Conservation (phyloP, 2,113 vertebrate genomes). For the Xiphophorus couchianus region DNA sequence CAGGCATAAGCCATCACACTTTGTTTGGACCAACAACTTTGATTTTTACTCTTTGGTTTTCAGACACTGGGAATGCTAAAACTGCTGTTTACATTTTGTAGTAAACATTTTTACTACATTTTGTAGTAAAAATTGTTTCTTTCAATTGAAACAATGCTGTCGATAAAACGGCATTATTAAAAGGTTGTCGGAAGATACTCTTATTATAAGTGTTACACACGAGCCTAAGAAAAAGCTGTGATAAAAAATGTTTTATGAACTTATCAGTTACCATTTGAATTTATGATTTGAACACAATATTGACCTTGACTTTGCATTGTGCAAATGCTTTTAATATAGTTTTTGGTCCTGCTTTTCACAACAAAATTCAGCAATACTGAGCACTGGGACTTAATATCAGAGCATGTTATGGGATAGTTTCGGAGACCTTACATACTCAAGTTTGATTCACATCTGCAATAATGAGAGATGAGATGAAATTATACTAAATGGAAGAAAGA, state of each 20-base stretch:
- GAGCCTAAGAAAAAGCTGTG: not conserved
- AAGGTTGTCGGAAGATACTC: not conserved
- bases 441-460: not conserved
- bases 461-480: not conserved
- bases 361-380: not conserved
- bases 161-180: not conserved
- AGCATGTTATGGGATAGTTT: too few relatives aligned
- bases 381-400: not conserved
- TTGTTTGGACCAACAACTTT: not conserved
- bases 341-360: not conserved
- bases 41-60: not conserved
- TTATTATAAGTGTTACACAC: not conserved
- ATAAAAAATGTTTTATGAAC: not conserved
- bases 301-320: not conserved
- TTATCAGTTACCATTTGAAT: constrained; percentile 4
- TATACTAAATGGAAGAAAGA: not conserved
- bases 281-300: not conserved
- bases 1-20: not conserved
- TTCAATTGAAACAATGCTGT: not conserved
- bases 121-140: too few relatives aligned
- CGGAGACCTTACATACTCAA: not conserved
- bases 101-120: not conserved
- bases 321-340: not conserved
- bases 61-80: not conserved
- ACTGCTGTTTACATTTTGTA: not conserved